Percentiles rank a stretch among this genome's conserved stretches.
phyloP scores from a whole-genome alignment of 2,113 vertebrate species.

The Nerophis ophidion region DNA sequence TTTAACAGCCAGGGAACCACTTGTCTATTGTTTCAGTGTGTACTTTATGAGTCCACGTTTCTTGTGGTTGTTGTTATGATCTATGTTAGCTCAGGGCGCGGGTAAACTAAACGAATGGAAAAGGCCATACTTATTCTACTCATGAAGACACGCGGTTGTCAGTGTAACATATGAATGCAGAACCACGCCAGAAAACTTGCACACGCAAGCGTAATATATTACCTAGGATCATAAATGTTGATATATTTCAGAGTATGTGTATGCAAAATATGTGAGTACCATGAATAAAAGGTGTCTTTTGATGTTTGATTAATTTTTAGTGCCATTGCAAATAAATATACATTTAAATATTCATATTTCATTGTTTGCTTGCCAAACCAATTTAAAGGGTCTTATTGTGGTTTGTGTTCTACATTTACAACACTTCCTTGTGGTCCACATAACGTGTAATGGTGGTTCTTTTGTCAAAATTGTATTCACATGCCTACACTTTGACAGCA shows the following conservation, averaged over 20 bases:
- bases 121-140: conserved; percentile 47
- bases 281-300: conserved; percentile 40
- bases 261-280: conserved; percentile 54
- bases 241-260: conserved; percentile 66
- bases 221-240: conserved; percentile 64
- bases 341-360: too few relatives aligned
- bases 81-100: conserved; percentile 52
- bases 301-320: too few relatives aligned
- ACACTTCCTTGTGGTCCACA: too few relatives aligned
- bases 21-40: conserved; percentile 21
- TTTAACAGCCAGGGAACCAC: not conserved
- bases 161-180: conserved; percentile 58
- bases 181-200: conserved; percentile 45
- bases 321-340: too few relatives aligned
- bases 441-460: too few relatives aligned
- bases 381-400: too few relatives aligned
- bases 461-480: too few relatives aligned
- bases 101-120: conserved; percentile 44
- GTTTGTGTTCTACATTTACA: too few relatives aligned
- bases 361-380: too few relatives aligned
- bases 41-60: conserved; percentile 48
- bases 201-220: conserved; percentile 43
- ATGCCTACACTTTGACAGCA: too few relatives aligned
- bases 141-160: conserved; percentile 30
- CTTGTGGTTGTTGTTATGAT: conserved; percentile 11